These are phyloP conservation scores for Latrodectus geometricus DNA, from an alignment of 1,140 invertebrate genomes.

Conservation along the genomic window DNA sequence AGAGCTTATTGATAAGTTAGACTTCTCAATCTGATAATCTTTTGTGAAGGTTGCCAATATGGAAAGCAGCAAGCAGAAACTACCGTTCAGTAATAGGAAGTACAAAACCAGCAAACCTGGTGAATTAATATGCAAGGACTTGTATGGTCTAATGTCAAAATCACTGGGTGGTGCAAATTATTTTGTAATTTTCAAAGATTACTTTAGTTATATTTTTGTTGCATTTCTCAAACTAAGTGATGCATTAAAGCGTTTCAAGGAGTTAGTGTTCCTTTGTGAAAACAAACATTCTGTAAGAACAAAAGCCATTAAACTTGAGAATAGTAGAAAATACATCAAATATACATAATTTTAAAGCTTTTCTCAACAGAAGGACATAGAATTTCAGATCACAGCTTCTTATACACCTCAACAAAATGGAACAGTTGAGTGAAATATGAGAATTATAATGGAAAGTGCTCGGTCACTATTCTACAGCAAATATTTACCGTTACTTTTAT, in stretches of 20 bases:
- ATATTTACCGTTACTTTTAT: slow-evolving; percentile 5
- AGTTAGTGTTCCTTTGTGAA: slow-evolving; percentile 24
- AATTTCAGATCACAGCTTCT: slow-evolving; percentile 7
- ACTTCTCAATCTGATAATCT: too few species aligned
- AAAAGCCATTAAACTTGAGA: slow-evolving; percentile 68
- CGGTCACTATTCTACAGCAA: slow-evolving; percentile 34
- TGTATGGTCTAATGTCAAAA: slow-evolving; percentile 66
- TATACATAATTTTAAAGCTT: slow-evolving; percentile 61
- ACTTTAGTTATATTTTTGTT: slow-evolving; percentile 66
- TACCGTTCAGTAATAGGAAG: background rate
- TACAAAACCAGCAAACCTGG: slow-evolving; percentile 52
- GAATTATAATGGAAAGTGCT: slow-evolving; percentile 39
- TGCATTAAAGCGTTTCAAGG: slow-evolving; percentile 62
- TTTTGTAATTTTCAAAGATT: slow-evolving; percentile 68
- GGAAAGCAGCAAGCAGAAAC: background rate
- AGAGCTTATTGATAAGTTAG: too few species aligned
- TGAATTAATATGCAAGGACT: slow-evolving; percentile 66
- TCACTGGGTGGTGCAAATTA: slow-evolving; percentile 66
- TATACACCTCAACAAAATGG: slow-evolving; percentile 44
- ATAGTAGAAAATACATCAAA: slow-evolving; percentile 70
- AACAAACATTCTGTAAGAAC: slow-evolving; percentile 66
- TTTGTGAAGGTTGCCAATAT: slow-evolving; percentile 17
- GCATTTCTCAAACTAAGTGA: slow-evolving; percentile 69
- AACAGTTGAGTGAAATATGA: slow-evolving; percentile 4
- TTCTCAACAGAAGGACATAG: slow-evolving; percentile 32